Percentiles rank a stretch among this genome's conserved stretches.
These are phyloP conservation scores for Rhinoraja longicauda DNA, from an alignment of 2,797 vertebrate species.

Conservation along the genomic window DNA sequence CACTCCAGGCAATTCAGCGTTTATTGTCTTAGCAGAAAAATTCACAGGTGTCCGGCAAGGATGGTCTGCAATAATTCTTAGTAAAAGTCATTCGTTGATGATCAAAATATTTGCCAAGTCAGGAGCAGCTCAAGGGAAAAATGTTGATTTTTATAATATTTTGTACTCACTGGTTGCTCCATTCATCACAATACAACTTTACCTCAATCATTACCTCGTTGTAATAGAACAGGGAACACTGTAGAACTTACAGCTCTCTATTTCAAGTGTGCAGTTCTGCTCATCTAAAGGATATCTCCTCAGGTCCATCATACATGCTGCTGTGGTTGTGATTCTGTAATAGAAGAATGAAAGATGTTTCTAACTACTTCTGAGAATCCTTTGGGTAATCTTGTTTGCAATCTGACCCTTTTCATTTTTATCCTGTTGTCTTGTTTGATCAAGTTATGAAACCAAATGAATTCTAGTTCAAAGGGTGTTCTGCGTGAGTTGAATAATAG, in stretches of 20 bases:
- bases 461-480: constrained; percentile 26
- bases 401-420: not conserved
- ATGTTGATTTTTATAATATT: not conserved
- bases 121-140: not conserved
- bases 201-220: not conserved
- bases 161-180: not conserved
- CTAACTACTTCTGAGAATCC: not conserved
- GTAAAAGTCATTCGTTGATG: not conserved
- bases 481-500: not conserved
- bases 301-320: constrained; percentile 95
- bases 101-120: not conserved
- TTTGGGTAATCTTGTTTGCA: not conserved
- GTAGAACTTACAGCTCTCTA: constrained; percentile 83
- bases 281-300: constrained; percentile 88
- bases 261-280: constrained; percentile 92
- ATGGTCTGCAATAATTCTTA: not conserved
- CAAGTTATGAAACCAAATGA: not conserved
- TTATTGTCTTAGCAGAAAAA: constrained; percentile 4
- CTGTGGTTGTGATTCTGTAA: constrained; percentile 83
- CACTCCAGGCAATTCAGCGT: constrained; percentile 38
- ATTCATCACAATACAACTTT: not conserved
- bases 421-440: not conserved
- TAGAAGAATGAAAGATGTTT: constrained; percentile 24
- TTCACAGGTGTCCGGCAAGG: not conserved
- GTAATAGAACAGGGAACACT: not conserved